Percentiles rank a stretch among this genome's conserved stretches.
phyloP scores from a whole-genome alignment of 30 jellyfish, hydroid and myxozoan species.

The Aurelia aurita region DNA sequence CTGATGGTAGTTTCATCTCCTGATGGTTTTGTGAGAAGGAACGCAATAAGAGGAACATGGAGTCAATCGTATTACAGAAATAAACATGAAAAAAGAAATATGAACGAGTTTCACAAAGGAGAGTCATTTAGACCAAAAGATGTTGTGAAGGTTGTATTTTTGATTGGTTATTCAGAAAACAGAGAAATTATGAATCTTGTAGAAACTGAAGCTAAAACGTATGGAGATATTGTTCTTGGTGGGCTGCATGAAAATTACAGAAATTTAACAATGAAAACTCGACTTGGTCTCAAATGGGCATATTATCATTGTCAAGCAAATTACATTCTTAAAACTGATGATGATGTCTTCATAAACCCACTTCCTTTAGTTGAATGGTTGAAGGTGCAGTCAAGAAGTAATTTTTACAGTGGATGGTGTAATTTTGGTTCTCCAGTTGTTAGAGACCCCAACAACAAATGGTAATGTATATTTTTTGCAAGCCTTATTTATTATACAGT shows the following conservation, averaged over 20 bases:
- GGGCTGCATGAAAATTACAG: slow-evolving; percentile 78
- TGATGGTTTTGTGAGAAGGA: slow-evolving; percentile 61
- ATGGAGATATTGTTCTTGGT: slow-evolving; percentile 90
- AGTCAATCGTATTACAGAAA: slow-evolving; percentile 40
- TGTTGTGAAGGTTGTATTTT: slow-evolving; percentile 73
- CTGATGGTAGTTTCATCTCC: slow-evolving; percentile 83
- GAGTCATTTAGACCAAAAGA: slow-evolving; percentile 23
- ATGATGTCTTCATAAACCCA: slow-evolving; percentile 91
- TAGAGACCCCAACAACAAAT: slow-evolving; percentile 81
- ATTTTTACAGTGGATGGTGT: slow-evolving; percentile 91
- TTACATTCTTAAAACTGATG: slow-evolving; percentile 89
- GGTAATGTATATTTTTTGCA: slow-evolving; percentile 47
- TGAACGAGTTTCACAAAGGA: slow-evolving; percentile 5
- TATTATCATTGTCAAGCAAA: slow-evolving; percentile 69
- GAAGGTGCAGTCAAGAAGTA: slow-evolving; percentile 47
- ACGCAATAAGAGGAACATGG: slow-evolving; percentile 87
- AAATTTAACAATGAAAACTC: slow-evolving; percentile 82
- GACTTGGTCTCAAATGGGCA: slow-evolving; percentile 95
- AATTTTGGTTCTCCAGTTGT: slow-evolving; percentile 90
- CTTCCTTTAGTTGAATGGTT: slow-evolving; percentile 80
- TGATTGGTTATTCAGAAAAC: slow-evolving; percentile 69
- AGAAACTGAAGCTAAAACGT: slow-evolving; percentile 57
- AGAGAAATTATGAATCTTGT: slow-evolving; percentile 32
- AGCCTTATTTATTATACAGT: not conserved
- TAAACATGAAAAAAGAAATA: not conserved